Percentiles rank a stretch among this genome's conserved stretches.
These are phyloP conservation scores for Hirudo medicinalis DNA, from an alignment of 1,140 invertebrate genomes.

Conservation along the genomic window DNA sequence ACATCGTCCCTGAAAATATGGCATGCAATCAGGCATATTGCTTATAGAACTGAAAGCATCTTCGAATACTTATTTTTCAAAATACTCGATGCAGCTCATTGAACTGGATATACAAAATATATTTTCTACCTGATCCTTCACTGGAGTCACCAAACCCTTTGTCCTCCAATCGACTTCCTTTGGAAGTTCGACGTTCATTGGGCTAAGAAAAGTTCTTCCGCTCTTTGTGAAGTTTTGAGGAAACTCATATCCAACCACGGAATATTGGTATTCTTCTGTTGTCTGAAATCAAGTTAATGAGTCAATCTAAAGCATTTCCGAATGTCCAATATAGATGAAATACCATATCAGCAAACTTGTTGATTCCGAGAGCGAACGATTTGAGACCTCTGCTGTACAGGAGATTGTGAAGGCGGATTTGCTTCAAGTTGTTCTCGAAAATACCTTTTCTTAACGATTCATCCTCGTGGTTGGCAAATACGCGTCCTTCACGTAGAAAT, in stretches of 20 bases:
- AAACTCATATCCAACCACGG: too few relatives aligned
- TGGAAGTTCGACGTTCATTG: constrained; percentile 48
- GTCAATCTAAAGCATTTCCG: too few relatives aligned
- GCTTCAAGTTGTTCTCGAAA: constrained; percentile 21
- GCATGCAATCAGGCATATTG: too few relatives aligned
- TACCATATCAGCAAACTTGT: constrained; percentile 23
- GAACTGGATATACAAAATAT: too few relatives aligned
- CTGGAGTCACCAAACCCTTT: constrained; percentile 22
- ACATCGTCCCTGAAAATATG: constrained; percentile 26
- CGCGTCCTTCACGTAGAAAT: too few relatives aligned
- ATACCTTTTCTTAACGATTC: constrained; percentile 14
- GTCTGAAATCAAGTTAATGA: too few relatives aligned
- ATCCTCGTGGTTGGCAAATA: not conserved
- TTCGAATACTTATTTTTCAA: too few relatives aligned
- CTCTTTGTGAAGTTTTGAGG: too few relatives aligned
- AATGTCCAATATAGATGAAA: too few relatives aligned
- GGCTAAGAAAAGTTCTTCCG: constrained; percentile 48
- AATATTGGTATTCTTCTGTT: too few relatives aligned
- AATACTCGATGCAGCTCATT: too few relatives aligned
- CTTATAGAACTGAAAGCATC: too few relatives aligned
- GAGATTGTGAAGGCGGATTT: constrained; percentile 21
- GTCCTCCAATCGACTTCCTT: constrained; percentile 20
- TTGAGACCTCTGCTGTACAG: constrained; percentile 18
- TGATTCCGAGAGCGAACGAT: constrained; percentile 17
- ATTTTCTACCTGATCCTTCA: constrained; percentile 21